These are phyloP conservation scores for Carassius gibelio DNA, from an alignment of 2,113 vertebrate species.

Conservation along the genomic window DNA sequence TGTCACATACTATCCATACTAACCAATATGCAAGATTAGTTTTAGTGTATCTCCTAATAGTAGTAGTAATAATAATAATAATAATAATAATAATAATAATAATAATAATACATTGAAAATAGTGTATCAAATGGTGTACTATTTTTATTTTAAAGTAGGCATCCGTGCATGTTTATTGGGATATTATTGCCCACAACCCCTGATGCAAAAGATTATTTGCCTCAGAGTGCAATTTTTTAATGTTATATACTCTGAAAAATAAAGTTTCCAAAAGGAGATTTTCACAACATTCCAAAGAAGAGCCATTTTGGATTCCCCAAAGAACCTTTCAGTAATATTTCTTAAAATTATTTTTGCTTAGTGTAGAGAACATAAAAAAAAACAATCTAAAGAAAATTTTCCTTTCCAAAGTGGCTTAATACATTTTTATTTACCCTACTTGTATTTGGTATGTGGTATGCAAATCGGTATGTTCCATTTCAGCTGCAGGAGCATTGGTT, in stretches of 20 bases:
- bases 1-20: too few relatives aligned
- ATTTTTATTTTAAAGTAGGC: not conserved
- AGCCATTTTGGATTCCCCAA: too few relatives aligned
- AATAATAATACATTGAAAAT: not conserved
- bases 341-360: too few relatives aligned
- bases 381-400: too few relatives aligned
- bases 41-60: not conserved
- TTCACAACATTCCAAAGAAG: too few relatives aligned
- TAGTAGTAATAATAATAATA: not conserved
- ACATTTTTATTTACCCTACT: not conserved
- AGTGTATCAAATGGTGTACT: too few relatives aligned
- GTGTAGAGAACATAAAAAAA: too few relatives aligned
- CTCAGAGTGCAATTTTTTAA: not conserved
- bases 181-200: not conserved
- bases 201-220: not conserved
- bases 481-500: too few relatives aligned
- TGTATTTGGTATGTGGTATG: not conserved
- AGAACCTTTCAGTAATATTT: too few relatives aligned
- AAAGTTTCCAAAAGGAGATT: too few relatives aligned
- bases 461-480: not conserved
- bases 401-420: not conserved
- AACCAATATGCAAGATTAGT: not conserved
- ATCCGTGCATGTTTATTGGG: not conserved
- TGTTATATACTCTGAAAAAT: too few relatives aligned
- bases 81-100: too few relatives aligned